These are phyloP conservation scores for Anadara kagoshimensis DNA, from an alignment of 1,140 invertebrate genomes.

Conservation along the genomic window DNA sequence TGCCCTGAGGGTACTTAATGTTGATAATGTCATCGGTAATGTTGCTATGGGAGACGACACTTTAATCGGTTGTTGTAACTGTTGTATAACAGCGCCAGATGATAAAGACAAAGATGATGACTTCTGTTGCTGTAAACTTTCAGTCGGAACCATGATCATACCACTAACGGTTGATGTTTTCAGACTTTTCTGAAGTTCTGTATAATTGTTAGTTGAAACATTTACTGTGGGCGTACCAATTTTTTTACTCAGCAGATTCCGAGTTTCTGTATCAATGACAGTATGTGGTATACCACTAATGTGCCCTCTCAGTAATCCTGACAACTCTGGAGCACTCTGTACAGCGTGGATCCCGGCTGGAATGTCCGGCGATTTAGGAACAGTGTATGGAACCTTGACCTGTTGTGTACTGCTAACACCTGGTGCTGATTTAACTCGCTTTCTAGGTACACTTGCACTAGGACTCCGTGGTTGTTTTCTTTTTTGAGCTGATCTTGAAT, in stretches of 20 bases:
- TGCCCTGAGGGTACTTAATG: constrained; percentile 25
- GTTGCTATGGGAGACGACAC: neutral
- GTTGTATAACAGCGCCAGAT: too few relatives aligned
- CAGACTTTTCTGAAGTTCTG: too few relatives aligned
- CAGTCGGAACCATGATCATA: too few relatives aligned
- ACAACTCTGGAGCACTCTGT: constrained; percentile 54
- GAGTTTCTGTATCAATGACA: constrained; percentile 19
- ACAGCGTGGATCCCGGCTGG: constrained; percentile 21
- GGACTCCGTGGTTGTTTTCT: constrained; percentile 45
- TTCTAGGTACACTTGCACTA: constrained; percentile 29
- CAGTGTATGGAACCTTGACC: neutral
- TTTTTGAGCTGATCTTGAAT: constrained; percentile 24
- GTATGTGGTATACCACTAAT: constrained; percentile 11
- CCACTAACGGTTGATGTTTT: too few relatives aligned
- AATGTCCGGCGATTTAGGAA: neutral
- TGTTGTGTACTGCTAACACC: neutral
- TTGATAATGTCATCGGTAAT: constrained; percentile 9
- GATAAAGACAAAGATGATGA: too few relatives aligned
- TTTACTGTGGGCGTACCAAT: too few relatives aligned
- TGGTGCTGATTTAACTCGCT: constrained; percentile 41
- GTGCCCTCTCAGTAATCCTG: constrained; percentile 46
- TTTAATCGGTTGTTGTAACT: too few relatives aligned
- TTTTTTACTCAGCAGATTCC: neutral
- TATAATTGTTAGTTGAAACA: too few relatives aligned
- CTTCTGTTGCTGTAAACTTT: too few relatives aligned